Conservation (phyloP, 2,113 vertebrate genomes). For the Agelaius tricolor region DNA sequence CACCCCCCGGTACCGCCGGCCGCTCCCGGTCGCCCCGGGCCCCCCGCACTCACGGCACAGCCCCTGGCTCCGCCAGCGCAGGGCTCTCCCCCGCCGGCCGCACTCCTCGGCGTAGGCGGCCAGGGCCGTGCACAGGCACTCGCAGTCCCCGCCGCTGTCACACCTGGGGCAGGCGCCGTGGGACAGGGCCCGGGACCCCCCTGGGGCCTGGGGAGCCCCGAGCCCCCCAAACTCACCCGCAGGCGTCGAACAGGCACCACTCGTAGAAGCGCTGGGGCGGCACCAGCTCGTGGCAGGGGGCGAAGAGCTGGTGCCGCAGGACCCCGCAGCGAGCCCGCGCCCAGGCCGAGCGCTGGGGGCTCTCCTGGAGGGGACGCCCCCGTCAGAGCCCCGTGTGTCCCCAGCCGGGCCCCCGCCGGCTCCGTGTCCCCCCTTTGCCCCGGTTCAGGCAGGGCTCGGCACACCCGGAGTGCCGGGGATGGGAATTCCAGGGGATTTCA, state of each 20-base stretch:
- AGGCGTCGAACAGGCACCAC: conserved; percentile 89
- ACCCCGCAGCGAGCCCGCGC: conserved; percentile 79
- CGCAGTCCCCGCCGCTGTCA: conserved; percentile 88
- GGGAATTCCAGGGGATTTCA: not conserved
- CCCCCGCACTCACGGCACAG: conserved; percentile 82
- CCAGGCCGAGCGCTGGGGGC: conserved; percentile 81
- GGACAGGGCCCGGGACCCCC: not conserved
- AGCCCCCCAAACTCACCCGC: conserved; percentile 79
- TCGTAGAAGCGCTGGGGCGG: conserved; percentile 86
- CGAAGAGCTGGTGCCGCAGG: conserved; percentile 80
- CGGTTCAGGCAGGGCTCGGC: not conserved
- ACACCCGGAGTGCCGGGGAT: not conserved
- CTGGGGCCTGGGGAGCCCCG: not conserved
- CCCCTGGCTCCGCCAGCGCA: conserved; percentile 89
- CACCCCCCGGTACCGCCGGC: too few species aligned
- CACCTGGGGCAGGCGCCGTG: conserved; percentile 55
- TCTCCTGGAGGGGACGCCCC: conserved; percentile 59
- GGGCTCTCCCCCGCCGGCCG: conserved; percentile 72
- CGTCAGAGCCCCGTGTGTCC: too few species aligned
- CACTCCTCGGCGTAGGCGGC: conserved; percentile 88
- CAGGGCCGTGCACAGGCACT: conserved; percentile 89
- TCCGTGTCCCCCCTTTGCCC: not conserved
- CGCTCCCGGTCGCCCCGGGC: too few species aligned
- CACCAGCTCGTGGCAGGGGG: conserved; percentile 78
- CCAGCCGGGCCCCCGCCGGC: not conserved